phyloP scores from a whole-genome alignment of 2,113 vertebrate species.

The Brachirus orientalis region DNA sequence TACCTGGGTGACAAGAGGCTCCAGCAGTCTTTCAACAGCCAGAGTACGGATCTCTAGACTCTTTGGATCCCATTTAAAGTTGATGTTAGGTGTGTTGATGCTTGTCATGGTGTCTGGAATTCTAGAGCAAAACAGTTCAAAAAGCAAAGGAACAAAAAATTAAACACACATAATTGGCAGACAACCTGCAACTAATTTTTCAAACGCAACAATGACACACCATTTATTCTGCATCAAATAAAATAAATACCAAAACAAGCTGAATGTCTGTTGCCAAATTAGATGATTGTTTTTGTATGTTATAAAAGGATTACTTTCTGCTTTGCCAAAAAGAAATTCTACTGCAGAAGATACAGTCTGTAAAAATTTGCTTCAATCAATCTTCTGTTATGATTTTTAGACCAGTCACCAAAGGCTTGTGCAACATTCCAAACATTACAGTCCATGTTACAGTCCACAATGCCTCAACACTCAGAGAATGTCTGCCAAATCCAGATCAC shows the following conservation, averaged over 20 bases:
- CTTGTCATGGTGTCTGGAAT: constrained; percentile 84
- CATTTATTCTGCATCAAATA: background rate
- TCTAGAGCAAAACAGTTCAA: constrained; percentile 37
- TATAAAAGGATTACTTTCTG: background rate
- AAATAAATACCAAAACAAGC: background rate
- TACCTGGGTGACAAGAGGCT: constrained; percentile 98
- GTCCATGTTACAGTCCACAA: constrained; percentile 9
- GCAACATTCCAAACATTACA: constrained; percentile 24
- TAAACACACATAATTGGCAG: background rate
- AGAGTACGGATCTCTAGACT: constrained; percentile 97
- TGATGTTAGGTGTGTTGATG: constrained; percentile 93
- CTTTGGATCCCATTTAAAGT: constrained; percentile 99
- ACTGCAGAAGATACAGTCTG: background rate
- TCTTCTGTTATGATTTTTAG: constrained; percentile 12
- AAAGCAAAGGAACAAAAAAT: background rate
- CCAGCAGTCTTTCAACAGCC: constrained; percentile 94
- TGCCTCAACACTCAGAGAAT: constrained; percentile 31
- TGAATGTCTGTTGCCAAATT: background rate
- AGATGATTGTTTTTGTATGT: background rate
- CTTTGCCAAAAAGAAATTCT: background rate
- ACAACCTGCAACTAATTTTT: too few relatives aligned
- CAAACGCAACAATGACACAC: too few relatives aligned
- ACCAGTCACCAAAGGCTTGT: background rate
- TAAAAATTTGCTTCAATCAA: background rate
- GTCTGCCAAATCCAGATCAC: constrained; percentile 36